Evolutionary conservation across 2,797 vertebrate species (phyloP), one percentile per base, ranked within the genome.

Genomic region (Clamator glandarius): DNA sequence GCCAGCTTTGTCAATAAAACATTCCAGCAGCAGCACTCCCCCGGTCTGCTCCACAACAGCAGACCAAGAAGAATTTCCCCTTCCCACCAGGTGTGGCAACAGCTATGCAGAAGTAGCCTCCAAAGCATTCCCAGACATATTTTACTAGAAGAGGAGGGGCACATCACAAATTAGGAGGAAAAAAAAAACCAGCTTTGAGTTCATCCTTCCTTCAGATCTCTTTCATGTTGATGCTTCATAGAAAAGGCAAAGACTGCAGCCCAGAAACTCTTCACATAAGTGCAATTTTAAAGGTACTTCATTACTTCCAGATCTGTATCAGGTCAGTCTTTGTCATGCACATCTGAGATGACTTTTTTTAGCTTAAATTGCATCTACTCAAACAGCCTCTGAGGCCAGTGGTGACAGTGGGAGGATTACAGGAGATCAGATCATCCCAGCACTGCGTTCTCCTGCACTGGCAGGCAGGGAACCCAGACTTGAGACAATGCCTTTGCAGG

Each of bases 21-120:
- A 86, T 91, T 92, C 89, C 89, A 76, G 76, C 68, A 75, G 80
- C 82, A 81, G 58, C 2, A 0, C 84, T 92, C 95, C 96, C 91
- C 73, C 68, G 9, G 89, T 87, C 87, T 64, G 62, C 87, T 62
- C 92, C 2, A 0, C 26, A 39, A 75, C 26, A 15, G 89, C 84
- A 83, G 72, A 66, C 87, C 74, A 78, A 36, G 70, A 93, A 91
- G 92, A 97, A 96, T 96, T 96, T 94, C 87, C 92, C 91, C 66
- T 94, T 96, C 87, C 91, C 93, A 91, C 94, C 93, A 95, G 94
- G 93, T 96, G 93, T 95, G 92, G 96, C 94, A 95, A 70, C 76
- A 91, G 76, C 79, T 95, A 87, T 62, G 76, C 84, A 84, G 78
- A 77, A 93, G 84, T 9, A 87, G 73, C 80, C 92, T 92, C 93